Evolutionary conservation across 2,113 vertebrate species (phyloP).

Genomic region (Synchiropus splendidus): DNA sequence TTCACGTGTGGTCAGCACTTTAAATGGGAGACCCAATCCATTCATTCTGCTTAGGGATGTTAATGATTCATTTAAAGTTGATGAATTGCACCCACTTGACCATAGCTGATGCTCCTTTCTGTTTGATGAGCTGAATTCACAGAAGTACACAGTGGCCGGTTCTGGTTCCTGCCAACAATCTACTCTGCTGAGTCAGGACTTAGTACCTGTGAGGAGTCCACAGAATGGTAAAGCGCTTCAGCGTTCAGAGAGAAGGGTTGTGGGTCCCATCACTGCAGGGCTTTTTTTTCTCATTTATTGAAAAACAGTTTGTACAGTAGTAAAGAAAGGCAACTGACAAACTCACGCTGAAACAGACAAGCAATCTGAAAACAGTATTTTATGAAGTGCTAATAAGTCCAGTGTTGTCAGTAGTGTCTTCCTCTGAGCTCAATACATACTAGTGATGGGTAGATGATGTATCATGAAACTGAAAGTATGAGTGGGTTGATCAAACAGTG

Average conservation of each 20-base stretch:
- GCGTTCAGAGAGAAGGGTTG: neutral
- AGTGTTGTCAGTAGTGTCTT: no score
- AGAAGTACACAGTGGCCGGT: neutral
- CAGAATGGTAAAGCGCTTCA: neutral
- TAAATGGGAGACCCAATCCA: neutral
- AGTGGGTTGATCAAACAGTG: no score
- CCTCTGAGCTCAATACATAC: no score
- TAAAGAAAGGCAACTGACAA: no score
- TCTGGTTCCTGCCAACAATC: neutral
- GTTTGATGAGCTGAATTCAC: neutral
- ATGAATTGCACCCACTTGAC: neutral
- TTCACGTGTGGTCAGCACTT: neutral
- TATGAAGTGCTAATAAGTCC: no score
- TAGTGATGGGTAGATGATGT: no score
- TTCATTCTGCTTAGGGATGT: neutral
- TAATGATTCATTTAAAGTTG: neutral
- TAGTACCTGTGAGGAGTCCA: neutral
- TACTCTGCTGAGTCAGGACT: neutral
- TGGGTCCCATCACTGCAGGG: no score
- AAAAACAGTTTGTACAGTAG: no score
- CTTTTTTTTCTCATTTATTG: no score
- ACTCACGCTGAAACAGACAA: no score
- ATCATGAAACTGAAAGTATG: no score
- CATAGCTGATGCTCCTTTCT: neutral
- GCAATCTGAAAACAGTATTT: no score